A percentile compares a stretch with the other conserved stretches of the same genome.
Evolutionary conservation across 2,888 invertebrate species (phyloP).

Genomic region (Stratiomys singularior): DNA sequence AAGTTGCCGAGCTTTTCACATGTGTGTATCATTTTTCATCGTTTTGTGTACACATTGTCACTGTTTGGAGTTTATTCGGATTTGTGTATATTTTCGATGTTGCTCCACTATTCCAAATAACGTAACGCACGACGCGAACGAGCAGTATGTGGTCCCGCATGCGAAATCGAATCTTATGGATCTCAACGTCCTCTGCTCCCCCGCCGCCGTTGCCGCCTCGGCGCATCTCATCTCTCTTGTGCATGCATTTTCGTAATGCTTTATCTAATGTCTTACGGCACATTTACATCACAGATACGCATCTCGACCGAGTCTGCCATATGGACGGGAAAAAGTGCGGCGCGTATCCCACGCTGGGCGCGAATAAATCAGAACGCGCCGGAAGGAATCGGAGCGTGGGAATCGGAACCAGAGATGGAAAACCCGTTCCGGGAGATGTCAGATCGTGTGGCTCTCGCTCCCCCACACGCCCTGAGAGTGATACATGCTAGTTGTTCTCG

Average conservation of each 20-base stretch:
- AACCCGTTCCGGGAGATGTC: neutral
- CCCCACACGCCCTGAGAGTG: neutral
- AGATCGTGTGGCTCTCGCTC: neutral
- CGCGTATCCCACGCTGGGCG: neutral
- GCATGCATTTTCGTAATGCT: conserved; percentile 11
- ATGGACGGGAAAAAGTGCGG: neutral
- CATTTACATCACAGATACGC: neutral
- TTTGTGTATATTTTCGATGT: conserved; percentile 14
- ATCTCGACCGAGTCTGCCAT: neutral
- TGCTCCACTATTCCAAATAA: conserved; percentile 42
- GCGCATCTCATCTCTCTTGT: neutral
- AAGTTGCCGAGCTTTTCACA: conserved; percentile 17
- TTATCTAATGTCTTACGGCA: conserved; percentile 18
- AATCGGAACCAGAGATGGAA: neutral
- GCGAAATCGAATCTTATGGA: neutral
- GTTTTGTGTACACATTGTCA: neutral
- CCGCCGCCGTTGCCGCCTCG: neutral
- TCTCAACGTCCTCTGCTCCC: neutral
- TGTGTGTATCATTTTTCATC: neutral
- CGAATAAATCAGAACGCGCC: neutral
- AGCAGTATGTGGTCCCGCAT: neutral
- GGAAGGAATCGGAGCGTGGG: conserved; percentile 15
- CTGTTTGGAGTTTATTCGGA: neutral
- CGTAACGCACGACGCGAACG: conserved; percentile 4
- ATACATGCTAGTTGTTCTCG: neutral